These are phyloP conservation scores for Sigmodon hispidus DNA, from an alignment of 2,113 vertebrate species.

Conservation along the genomic window DNA sequence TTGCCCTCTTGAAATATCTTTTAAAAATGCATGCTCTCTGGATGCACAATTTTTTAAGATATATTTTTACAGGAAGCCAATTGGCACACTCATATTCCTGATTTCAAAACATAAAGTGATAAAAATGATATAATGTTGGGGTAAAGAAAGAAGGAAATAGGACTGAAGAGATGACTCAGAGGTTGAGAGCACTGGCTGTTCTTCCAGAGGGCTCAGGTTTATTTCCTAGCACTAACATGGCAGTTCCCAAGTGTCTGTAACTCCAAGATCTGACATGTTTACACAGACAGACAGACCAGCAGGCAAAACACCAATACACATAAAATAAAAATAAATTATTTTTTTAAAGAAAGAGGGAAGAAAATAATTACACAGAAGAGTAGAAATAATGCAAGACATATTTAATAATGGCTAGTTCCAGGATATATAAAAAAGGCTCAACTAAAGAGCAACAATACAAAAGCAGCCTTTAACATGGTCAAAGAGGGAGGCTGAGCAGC, in stretches of 20 bases:
- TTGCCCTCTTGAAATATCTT: background rate
- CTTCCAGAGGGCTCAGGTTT: no score
- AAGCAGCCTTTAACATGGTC: background rate
- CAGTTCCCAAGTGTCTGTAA: no score
- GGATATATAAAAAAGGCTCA: background rate
- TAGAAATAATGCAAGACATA: background rate
- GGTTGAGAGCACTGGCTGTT: no score
- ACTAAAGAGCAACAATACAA: background rate
- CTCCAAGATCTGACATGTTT: no score
- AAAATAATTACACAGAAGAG: background rate
- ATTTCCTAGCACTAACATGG: no score
- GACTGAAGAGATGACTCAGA: no score
- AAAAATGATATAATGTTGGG: background rate
- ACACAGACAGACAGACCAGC: no score
- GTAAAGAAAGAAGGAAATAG: background rate
- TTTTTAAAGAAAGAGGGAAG: background rate
- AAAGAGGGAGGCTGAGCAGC: background rate
- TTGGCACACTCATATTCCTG: background rate
- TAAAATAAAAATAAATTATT: no score
- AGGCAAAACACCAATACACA: no score
- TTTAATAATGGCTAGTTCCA: background rate
- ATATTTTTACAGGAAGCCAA: background rate
- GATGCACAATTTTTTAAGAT: background rate
- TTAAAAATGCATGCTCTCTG: background rate
- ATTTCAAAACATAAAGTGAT: conserved; percentile 8